phyloP scores from a whole-genome alignment of 2,797 vertebrate species.

The Avahi laniger region DNA sequence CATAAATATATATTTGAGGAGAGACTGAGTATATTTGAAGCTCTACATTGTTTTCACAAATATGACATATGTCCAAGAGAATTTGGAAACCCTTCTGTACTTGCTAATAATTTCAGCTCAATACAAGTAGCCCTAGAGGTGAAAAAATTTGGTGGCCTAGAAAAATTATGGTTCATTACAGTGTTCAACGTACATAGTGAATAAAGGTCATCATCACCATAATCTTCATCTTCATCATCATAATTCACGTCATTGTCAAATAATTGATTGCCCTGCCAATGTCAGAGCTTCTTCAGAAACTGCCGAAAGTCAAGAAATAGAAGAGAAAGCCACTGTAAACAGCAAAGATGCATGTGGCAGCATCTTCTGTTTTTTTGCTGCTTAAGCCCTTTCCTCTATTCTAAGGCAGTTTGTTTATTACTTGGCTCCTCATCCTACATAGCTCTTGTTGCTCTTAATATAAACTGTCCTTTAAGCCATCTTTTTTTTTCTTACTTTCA shows the following conservation, averaged over 20 bases:
- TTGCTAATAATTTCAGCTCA: conserved; percentile 1
- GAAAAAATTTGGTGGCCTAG: neutral
- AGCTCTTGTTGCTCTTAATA: neutral
- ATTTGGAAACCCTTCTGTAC: neutral
- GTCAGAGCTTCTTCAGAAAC: neutral
- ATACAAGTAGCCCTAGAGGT: neutral
- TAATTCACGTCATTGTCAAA: neutral
- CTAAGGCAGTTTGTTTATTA: neutral
- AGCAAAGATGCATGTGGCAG: neutral
- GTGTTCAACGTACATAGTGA: neutral
- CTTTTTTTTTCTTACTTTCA: neutral
- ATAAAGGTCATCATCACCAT: neutral
- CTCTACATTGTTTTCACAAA: neutral
- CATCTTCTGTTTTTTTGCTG: neutral
- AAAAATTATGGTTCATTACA: neutral
- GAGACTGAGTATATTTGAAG: neutral
- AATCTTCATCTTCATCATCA: neutral
- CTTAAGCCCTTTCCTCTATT: neutral
- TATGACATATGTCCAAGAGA: neutral
- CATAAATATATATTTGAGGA: neutral
- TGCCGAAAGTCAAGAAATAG: neutral
- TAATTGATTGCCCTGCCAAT: neutral
- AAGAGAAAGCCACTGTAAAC: neutral
- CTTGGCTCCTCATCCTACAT: neutral
- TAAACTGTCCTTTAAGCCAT: neutral